A percentile compares a stretch with the other conserved stretches of the same genome.
These are phyloP conservation scores for Chinchilla lanigera DNA, from an alignment of 2,113 vertebrate genomes.

Conservation along the genomic window DNA sequence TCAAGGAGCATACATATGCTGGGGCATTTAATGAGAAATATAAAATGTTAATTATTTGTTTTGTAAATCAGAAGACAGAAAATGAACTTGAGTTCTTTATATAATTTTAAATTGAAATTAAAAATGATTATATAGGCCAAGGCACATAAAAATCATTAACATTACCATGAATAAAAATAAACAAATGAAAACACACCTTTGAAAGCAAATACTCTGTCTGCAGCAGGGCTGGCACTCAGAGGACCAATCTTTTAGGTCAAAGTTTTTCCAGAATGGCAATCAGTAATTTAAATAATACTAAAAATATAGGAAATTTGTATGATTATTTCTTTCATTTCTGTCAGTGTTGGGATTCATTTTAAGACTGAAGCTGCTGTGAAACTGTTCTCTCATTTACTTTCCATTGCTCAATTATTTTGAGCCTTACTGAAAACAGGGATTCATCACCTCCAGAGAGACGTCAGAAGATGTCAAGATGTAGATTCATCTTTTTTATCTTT, in stretches of 20 bases:
- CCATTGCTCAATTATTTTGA: conserved; percentile 82
- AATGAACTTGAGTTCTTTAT: neutral
- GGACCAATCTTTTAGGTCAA: neutral
- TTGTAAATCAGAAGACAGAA: neutral
- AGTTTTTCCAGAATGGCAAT: conserved; percentile 38
- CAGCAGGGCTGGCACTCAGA: neutral
- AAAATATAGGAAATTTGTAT: neutral
- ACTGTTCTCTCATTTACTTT: conserved; percentile 75
- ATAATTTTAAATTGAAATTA: conserved; percentile 50
- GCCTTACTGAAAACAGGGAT: conserved; percentile 81
- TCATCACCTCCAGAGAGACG: conserved; percentile 81
- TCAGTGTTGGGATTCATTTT: too few species aligned
- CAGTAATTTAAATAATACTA: conserved; percentile 15
- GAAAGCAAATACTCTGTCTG: neutral
- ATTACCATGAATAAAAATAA: conserved; percentile 42
- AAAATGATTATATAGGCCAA: neutral
- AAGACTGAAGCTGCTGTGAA: conserved; percentile 74
- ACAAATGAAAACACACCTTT: neutral
- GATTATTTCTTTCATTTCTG: conserved; percentile 13
- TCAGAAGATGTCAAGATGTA: conserved; percentile 84
- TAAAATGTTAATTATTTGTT: neutral
- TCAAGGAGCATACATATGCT: neutral
- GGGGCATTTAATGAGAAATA: neutral
- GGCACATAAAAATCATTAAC: conserved; percentile 53
- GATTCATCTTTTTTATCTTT: conserved; percentile 86